These are phyloP conservation scores for Philypnodon macrostomus DNA, from an alignment of 2,797 vertebrate species.

Conservation along the genomic window DNA sequence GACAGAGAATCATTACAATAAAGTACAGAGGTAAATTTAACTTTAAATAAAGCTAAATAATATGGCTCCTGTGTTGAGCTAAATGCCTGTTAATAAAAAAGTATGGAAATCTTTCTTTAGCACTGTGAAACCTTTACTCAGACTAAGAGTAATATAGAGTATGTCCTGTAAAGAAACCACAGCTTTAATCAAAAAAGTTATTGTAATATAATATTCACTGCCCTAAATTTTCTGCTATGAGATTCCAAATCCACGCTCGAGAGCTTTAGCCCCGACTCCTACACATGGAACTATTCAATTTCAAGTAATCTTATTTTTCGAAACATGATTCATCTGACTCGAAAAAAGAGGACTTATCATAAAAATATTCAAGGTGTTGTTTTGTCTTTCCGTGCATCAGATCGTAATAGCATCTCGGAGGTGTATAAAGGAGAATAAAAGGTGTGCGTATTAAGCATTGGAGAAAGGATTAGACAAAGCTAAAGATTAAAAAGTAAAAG, in stretches of 20 bases:
- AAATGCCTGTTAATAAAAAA: conserved; percentile 36
- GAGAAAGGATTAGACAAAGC: neutral
- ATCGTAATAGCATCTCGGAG: neutral
- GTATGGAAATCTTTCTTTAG: too few relatives aligned
- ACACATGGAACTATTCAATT: neutral
- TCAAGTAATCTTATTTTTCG: neutral
- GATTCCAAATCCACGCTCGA: conserved; percentile 1
- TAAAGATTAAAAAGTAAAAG: neutral
- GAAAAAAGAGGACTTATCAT: neutral
- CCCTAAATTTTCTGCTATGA: neutral
- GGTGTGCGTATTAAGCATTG: neutral
- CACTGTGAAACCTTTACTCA: conserved; percentile 39
- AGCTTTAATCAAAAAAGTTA: conserved; percentile 4
- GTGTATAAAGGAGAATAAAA: neutral
- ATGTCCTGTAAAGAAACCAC: conserved; percentile 22
- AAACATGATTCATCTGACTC: neutral
- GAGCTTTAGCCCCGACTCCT: neutral
- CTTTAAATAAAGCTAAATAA: conserved; percentile 41
- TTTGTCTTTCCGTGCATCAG: neutral
- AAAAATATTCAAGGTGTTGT: neutral
- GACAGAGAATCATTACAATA: too few relatives aligned
- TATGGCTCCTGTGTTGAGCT: conserved; percentile 31
- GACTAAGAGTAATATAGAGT: conserved; percentile 32
- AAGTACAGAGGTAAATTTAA: too few relatives aligned
- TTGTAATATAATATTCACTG: neutral